Base-by-base conservation (phyloP, 1,140 invertebrate genomes). In the Mamestra configurata region DNA sequence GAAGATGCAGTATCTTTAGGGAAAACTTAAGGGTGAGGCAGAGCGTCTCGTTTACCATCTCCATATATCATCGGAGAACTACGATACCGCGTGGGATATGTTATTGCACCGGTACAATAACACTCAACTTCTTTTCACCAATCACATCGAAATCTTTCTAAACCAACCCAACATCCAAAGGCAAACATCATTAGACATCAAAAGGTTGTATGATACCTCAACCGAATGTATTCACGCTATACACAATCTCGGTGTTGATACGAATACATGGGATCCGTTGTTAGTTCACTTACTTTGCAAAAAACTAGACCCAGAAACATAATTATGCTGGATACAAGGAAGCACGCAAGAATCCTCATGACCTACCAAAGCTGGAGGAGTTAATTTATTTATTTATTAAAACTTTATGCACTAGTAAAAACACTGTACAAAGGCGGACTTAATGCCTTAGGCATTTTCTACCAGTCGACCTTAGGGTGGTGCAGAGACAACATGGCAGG, bases 41-140 rank as follows among this genome's bases (percentile, higher is more conserved):
- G 77, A 79, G 15, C 64, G 66, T 6, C 35, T 79, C 24, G 40
- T 79, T 7, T 35, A 71, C n/a, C 77, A 79, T 61, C 51, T 79
- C 11, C 40, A 79, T 18, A 27, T 79, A 0, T 57, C 51, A 27
- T 15, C 66, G 20, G 66, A 79, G 6, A 79, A 79, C 18, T 79
- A 79, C 22, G 66, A 79, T 15, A 7, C 22, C 1, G n/a, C 18
- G 8, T 49, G 43, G 66, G 18, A 40, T 15, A 46, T 70, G 5
- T 10, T 70, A 8, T 13, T 4, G 5, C 46, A 27, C 51, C 24
- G 59, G 27, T 61, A 61, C 31, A 61, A 61, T n/a, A 61, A 61
- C n/a, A n/a, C 4, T 18, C 53, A 55, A 11, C 53, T 55, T 13
- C 53, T 55, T 13, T 55, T 55, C 22, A 55, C 53, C 1, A 55